Base-by-base conservation (phyloP, 2,888 invertebrate genomes). In the Xanthorhoe designata region DNA sequence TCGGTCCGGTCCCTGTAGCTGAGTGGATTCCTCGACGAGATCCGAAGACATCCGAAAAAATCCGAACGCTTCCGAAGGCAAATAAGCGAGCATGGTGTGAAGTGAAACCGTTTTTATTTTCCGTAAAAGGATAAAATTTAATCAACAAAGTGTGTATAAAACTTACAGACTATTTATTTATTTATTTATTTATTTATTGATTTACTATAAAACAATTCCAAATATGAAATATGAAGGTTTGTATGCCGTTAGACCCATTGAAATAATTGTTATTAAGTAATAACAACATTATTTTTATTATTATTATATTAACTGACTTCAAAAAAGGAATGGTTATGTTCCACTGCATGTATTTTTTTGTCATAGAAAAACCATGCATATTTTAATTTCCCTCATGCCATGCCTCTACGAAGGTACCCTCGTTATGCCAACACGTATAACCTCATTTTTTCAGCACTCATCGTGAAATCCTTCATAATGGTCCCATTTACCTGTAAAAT, bases 61-160 rank as follows among this genome's bases (percentile, higher is more conserved):
- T 15, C 55, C 72, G 72, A 72, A 29, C 38, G 17, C 29, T 53
- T 29, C 66, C 73, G 71, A 71, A 61, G 15, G 51, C 13, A 53
- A 61, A 52, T 8, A 58, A 47, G 63, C 58, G 24, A 59, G 19
- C 9, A n/a, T 18, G 58, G n/a, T 50, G 58, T 42, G 38, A 42
- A 42, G 58, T 42, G 38, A 42, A 42, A 42, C 3, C 38, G 13
- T 13, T 13, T 42, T 42, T 42, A 42, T 42, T 35, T 35, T 38
- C 13, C 38, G 5, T 13, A 42, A 42, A 42, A 3, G 2, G 13
- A 42, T 42, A 13, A 13, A 38, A 10, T 1, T 2, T 42, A 7
- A 13, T 42, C 13, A 13, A 13, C 38, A 13, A 42, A 42, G 7
- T 32, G 8, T 32, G 8, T 32, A 32, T n/a, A 32, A 42, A 10